Conservation (phyloP, 2,113 vertebrate species). For the Cephalopterus ornatus region DNA sequence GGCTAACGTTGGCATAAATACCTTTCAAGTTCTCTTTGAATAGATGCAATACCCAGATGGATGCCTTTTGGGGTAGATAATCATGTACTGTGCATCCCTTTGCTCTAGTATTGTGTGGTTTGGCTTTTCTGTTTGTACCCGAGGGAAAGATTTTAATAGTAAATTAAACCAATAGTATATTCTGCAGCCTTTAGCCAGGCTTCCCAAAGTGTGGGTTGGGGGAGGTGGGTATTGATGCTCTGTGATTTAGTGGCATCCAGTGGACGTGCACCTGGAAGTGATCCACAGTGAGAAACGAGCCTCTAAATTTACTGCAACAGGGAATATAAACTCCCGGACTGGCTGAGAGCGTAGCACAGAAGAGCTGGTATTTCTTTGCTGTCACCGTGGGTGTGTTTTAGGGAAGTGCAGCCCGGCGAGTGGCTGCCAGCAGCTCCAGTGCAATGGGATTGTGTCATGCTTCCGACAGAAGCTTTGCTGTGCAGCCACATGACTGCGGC, state of each 20-base stretch:
- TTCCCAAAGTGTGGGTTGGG: neutral
- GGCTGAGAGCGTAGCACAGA: neutral
- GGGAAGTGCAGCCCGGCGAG: neutral
- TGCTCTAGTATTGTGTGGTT: neutral
- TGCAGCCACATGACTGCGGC: slow-evolving; percentile 64
- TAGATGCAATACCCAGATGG: neutral
- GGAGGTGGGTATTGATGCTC: neutral
- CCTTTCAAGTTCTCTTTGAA: neutral
- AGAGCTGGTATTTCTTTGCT: neutral
- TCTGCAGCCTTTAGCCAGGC: neutral
- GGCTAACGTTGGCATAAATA: neutral
- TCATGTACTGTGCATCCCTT: neutral
- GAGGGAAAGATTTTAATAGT: neutral
- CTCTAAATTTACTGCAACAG: neutral
- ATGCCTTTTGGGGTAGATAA: neutral
- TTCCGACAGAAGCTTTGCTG: slow-evolving; percentile 51
- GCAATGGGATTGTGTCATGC: slow-evolving; percentile 41
- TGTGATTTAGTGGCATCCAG: neutral
- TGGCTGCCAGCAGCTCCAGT: neutral
- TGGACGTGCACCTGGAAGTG: neutral
- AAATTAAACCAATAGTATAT: neutral
- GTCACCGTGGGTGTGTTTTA: neutral
- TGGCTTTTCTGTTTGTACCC: neutral
- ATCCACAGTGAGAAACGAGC: neutral
- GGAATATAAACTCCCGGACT: neutral